Conservation (phyloP, 1,140 invertebrate genomes). For the Trigoniulus corallinus region DNA sequence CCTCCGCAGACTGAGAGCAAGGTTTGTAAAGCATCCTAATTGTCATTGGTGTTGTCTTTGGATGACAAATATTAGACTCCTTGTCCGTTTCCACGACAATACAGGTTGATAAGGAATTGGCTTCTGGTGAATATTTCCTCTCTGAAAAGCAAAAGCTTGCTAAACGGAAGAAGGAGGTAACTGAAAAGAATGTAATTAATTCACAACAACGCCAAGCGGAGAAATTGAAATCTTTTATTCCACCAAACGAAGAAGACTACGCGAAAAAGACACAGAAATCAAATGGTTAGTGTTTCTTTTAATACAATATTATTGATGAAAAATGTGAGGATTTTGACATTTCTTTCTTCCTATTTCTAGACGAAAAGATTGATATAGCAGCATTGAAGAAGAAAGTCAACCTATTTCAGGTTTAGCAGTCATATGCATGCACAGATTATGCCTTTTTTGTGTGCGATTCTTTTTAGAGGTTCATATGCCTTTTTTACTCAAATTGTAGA, state of each 20-base stretch:
- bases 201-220: slow-evolving; percentile 53
- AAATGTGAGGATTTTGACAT: neutral
- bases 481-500: neutral
- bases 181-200: slow-evolving; percentile 47
- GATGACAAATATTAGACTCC: neutral
- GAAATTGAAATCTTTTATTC: slow-evolving; percentile 60
- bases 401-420: slow-evolving; percentile 35
- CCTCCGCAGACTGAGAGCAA: slow-evolving; percentile 83
- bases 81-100: too few species aligned
- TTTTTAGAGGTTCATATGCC: too few species aligned
- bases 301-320: neutral
- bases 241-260: slow-evolving; percentile 47
- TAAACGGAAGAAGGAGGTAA: slow-evolving; percentile 35
- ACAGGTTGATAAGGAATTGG: slow-evolving; percentile 71
- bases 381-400: slow-evolving; percentile 53
- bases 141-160: slow-evolving; percentile 61
- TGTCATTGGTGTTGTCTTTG: slow-evolving; percentile 2
- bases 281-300: neutral
- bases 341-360: slow-evolving; percentile 14
- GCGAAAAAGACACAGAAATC: slow-evolving; percentile 14
- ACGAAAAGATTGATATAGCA: slow-evolving; percentile 37
- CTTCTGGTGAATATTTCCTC: slow-evolving; percentile 92
- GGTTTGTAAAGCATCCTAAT: too few species aligned
- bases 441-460: too few species aligned
- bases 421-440: too few species aligned